Base-by-base conservation (phyloP, 1,140 invertebrate species). In the Tetramorium alpestre region DNA sequence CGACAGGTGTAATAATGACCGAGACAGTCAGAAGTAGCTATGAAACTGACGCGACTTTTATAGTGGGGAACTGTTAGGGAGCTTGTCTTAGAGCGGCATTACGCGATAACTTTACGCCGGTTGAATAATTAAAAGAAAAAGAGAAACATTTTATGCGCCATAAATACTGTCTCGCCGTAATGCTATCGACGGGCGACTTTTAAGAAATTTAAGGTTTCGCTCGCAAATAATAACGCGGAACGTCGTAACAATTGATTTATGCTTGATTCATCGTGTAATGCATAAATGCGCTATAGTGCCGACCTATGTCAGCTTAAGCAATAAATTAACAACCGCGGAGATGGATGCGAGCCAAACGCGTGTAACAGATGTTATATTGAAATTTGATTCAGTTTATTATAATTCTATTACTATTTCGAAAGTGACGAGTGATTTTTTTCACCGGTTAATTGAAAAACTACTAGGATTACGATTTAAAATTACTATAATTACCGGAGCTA, bases 1-100 rank as follows among this genome's bases (percentile, higher is more conserved):
- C 54, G 89, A 70, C 88, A 90, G 88, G 69, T 90, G 88, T 56
- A 78, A 56, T 76, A 60, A 88, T 62, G 72, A 58, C 11, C 62
- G 51, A 51, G 73, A 44, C 54, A 72, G 25, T 86, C 44, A 33
- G 78, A 87, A 70, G 54, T 41, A 69, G 44, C 47, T 16, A 25
- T 76, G 75, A 51, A 86, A 70, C 18, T 44, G 49, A 65, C 56
- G 22, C 28, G 69, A 90, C 64, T 85, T 90, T 90, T 88, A 90
- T 65, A 67, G 33, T 75, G 13, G 44, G 13, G 51, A 47, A 62
- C 88, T 72, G 60, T 75, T 49, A 56, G 60, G n/a, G n/a, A 70
- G 65, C 85, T 11, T 54, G n/a, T 22, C 10, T 60, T 10, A 41
- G 2, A 58, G 1, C 41, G 44, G 4, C 16, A 44, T 41, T 47